phyloP scores from a whole-genome alignment of 30 jellyfish, hydroid and myxozoan genomes.

The Catostylus mosaicus region DNA sequence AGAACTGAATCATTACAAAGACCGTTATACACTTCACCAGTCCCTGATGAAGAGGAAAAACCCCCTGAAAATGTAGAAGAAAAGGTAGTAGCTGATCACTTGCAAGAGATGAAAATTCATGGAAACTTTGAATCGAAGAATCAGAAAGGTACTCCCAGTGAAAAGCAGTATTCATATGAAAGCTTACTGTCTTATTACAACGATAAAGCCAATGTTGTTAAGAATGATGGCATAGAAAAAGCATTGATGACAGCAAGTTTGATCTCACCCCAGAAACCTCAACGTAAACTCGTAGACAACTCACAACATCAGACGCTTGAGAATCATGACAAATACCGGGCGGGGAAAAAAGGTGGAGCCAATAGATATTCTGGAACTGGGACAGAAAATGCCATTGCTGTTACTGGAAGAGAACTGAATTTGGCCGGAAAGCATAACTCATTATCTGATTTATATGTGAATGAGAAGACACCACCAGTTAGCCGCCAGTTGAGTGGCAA shows the following conservation, averaged over 20 bases:
- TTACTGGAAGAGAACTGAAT: background rate
- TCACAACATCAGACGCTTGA: background rate
- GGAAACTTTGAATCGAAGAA: background rate
- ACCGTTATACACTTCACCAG: conserved; percentile 24
- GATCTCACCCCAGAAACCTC: background rate
- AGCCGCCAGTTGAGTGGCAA: background rate
- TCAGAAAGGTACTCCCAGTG: background rate
- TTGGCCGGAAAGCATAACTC: background rate
- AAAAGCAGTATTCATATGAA: conserved; percentile 38
- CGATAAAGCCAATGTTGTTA: background rate
- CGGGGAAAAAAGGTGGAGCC: background rate
- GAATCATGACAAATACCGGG: background rate
- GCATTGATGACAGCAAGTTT: conserved; percentile 17
- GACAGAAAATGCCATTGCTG: background rate
- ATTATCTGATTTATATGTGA: background rate
- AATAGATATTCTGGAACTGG: background rate
- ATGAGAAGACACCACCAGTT: background rate
- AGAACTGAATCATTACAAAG: background rate
- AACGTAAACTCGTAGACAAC: background rate
- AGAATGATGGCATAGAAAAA: background rate
- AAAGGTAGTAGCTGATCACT: conserved; percentile 29
- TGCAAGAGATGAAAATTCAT: conserved; percentile 5
- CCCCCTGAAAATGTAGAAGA: background rate
- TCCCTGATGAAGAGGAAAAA: conserved; percentile 1
- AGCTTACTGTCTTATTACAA: conserved; percentile 9